Conservation (phyloP, 2,113 vertebrate genomes). For the Desmodus rotundus region DNA sequence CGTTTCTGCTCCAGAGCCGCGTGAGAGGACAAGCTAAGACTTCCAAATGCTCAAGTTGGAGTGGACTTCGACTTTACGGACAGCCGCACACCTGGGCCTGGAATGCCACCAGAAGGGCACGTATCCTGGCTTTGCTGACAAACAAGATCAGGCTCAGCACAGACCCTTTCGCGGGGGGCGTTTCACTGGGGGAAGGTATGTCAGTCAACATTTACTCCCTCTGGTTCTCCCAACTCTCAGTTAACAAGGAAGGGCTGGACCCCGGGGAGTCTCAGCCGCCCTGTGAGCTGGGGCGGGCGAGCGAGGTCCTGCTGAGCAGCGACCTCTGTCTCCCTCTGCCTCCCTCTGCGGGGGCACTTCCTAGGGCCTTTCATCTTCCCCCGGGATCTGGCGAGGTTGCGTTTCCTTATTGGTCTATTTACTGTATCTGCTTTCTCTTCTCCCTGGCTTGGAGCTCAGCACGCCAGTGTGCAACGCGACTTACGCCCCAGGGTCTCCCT, state of each 20-base stretch:
- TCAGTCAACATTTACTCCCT: background rate
- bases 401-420: background rate
- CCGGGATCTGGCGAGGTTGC: background rate
- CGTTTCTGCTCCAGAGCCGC: background rate
- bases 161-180: background rate
- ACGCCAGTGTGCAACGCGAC: background rate
- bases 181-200: background rate
- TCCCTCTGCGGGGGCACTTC: background rate
- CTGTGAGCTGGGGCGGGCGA: background rate
- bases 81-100: background rate
- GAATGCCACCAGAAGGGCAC: background rate
- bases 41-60: background rate
- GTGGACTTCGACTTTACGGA: background rate
- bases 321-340: background rate
- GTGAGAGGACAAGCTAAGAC: background rate
- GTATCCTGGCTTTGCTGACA: background rate
- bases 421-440: background rate
- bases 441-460: background rate
- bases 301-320: accelerated
- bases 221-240: background rate
- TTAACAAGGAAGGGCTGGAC: background rate
- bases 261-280: accelerated
- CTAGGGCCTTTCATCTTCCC: slow-evolving; percentile 29
- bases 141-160: background rate
- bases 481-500: background rate